Conservation (phyloP, 2,113 vertebrate species). For the Nothocercus julius region DNA sequence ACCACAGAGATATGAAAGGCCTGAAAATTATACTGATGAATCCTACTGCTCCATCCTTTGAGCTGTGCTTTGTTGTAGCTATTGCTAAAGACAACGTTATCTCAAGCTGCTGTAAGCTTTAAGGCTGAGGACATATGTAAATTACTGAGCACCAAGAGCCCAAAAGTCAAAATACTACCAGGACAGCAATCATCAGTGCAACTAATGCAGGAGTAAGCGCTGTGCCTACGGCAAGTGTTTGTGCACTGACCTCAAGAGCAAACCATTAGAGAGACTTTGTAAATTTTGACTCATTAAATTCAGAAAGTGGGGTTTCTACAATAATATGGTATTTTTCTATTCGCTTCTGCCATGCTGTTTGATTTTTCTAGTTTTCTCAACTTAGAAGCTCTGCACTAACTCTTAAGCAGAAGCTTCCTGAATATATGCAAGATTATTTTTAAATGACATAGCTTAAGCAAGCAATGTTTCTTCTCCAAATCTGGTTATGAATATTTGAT, state of each 20-base stretch:
- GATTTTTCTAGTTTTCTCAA: background rate
- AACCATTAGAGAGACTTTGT: background rate
- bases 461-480: conserved; percentile 22
- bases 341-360: background rate
- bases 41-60: background rate
- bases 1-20: background rate
- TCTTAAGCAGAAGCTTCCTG: conserved; percentile 10
- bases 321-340: background rate
- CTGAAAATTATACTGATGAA: conserved; percentile 6
- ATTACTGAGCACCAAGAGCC: background rate
- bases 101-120: conserved; percentile 28
- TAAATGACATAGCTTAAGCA: conserved; percentile 3
- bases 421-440: conserved; percentile 57
- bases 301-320: background rate
- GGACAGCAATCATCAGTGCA: background rate
- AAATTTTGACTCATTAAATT: background rate
- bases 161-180: background rate
- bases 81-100: background rate
- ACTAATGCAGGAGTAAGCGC: background rate
- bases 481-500: conserved; percentile 59
- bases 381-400: background rate
- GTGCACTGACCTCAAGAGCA: background rate
- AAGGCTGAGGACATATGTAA: background rate
- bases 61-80: conserved; percentile 16
- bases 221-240: background rate